Base-by-base conservation (phyloP, 1,140 invertebrate species). In the Cydia fagiglandana region DNA sequence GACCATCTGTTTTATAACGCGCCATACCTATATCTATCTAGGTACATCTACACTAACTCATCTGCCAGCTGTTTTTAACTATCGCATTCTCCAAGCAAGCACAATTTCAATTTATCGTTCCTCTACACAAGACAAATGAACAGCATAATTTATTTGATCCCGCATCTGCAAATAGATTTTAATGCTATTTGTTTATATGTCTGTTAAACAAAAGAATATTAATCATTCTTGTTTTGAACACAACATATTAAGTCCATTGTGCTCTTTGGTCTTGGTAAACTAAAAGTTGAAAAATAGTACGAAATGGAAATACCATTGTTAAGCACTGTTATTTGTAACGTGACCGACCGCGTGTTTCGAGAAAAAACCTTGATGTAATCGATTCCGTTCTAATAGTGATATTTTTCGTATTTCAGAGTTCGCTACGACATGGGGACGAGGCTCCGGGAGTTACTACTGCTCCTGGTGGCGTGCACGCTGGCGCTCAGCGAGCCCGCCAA, bases 401-500 rank as follows among this genome's bases (percentile, higher is more conserved):
- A 74, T 75, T 75, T 68, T 74, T 76, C 80, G 17, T 73, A 38
- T 93, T 93, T 75, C 93, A 93, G 93, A 92, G 89, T 91, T 91
- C 88, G 79, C 86, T 81, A 88, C 83, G 88, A 88, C 79, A 93
- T 93, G 91, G 88, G 88, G 86, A 86, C 82, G 82, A 91, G 86
- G 90, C 88, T 85, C 87, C 89, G 86, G 89, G 90, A 92, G 91
- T 87, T 91, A 78, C 38, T 93, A 75, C 85, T 93, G 84, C 88
- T 93, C 85, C 89, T 93, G 90, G 88, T 89, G 86, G 86, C 90
- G 50, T 88, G 90, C 78, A 83, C 88, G 75, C 83, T 90, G 76
- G 87, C 84, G 73, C 77, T 86, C 76, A 80, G 87, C 79, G 86
- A 89, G 81, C 76, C 85, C 17, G 83, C 87, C 68, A 91, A 91